A percentile compares a stretch with the other conserved stretches of the same genome.
phyloP scores from a whole-genome alignment of 2,797 vertebrate genomes.

The Tangara arthus region DNA sequence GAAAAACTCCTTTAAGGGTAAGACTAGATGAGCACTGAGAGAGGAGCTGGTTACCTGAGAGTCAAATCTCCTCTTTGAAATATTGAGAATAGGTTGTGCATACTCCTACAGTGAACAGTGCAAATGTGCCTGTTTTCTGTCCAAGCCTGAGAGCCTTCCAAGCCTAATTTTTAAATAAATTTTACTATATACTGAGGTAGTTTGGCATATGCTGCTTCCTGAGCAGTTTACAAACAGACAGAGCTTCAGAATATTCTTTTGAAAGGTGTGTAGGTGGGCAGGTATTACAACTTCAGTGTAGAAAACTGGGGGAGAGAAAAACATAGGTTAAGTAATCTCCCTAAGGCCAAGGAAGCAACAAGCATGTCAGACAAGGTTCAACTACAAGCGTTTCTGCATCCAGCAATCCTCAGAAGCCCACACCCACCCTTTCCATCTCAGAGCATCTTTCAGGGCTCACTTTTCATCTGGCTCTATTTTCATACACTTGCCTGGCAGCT shows the following conservation, averaged over 20 bases:
- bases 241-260: not conserved
- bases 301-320: not conserved
- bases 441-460: not conserved
- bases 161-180: not conserved
- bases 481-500: not conserved
- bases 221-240: not conserved
- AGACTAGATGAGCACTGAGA: not conserved
- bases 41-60: not conserved
- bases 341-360: constrained; percentile 15
- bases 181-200: not conserved
- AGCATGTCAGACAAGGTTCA: not conserved
- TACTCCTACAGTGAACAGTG: not conserved
- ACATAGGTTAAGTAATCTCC: not conserved
- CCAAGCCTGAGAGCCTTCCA: not conserved
- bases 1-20: not conserved
- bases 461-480: constrained; percentile 10
- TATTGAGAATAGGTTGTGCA: not conserved
- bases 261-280: constrained; percentile 17
- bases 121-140: not conserved
- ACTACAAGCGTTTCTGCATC: not conserved
- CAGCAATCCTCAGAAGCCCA: not conserved
- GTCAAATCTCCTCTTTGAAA: not conserved
- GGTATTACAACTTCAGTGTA: constrained; percentile 6
- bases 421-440: not conserved
- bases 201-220: not conserved